These are phyloP conservation scores for Anthophora plumipes DNA, from an alignment of 2,888 invertebrate genomes.

Conservation along the genomic window DNA sequence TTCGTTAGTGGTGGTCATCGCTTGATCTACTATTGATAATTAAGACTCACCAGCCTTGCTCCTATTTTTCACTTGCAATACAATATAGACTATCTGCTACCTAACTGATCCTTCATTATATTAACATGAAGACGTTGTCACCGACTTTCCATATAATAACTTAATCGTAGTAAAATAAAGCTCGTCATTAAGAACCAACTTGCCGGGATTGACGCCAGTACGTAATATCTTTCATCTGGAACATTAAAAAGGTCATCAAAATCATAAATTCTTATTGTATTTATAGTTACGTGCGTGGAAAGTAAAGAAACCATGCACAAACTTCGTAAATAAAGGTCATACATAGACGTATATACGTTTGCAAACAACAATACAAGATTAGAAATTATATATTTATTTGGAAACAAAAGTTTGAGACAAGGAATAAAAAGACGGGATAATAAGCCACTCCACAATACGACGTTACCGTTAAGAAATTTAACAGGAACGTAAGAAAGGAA, in stretches of 20 bases:
- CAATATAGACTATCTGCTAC: constrained; percentile 57
- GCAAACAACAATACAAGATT: background rate
- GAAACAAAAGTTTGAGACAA: background rate
- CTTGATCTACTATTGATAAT: constrained; percentile 38
- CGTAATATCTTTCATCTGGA: constrained; percentile 91
- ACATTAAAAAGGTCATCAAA: constrained; percentile 80
- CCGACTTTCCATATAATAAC: constrained; percentile 79
- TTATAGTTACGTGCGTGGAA: background rate
- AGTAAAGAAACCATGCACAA: background rate
- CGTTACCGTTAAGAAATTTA: background rate
- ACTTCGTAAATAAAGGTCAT: background rate
- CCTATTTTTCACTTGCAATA: constrained; percentile 55
- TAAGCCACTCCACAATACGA: background rate
- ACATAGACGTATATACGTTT: background rate
- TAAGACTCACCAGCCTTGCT: constrained; percentile 32
- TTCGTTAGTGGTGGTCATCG: constrained; percentile 10
- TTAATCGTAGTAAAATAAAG: constrained; percentile 85
- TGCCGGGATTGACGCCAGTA: constrained; percentile 92
- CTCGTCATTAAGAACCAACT: constrained; percentile 90
- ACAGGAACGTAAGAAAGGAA: background rate
- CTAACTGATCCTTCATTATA: constrained; percentile 39
- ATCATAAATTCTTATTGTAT: background rate
- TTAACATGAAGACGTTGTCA: constrained; percentile 72
- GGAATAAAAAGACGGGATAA: background rate
- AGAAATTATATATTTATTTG: constrained; percentile 1